These are phyloP conservation scores for Ploceus nigricollis DNA, from an alignment of 2,113 vertebrate genomes.

Conservation along the genomic window DNA sequence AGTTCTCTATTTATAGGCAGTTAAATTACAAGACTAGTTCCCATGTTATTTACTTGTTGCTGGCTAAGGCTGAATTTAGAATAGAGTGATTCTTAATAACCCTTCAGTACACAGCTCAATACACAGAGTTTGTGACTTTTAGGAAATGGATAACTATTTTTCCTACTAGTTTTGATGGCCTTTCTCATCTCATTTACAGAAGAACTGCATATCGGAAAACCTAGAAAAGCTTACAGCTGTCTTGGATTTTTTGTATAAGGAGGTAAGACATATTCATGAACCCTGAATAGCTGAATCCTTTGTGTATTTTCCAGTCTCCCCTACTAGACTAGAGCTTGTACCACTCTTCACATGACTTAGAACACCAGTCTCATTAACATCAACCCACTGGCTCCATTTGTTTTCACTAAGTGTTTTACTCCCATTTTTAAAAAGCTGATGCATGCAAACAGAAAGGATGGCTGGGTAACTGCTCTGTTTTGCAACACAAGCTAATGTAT, in stretches of 20 bases:
- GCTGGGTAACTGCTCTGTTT: not conserved
- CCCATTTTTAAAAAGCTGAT: not conserved
- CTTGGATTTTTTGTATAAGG: constrained; percentile 66
- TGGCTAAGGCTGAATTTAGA: not conserved
- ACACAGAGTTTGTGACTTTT: not conserved
- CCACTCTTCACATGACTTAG: not conserved
- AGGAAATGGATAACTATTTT: not conserved
- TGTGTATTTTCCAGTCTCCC: not conserved
- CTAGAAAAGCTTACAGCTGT: constrained; percentile 30
- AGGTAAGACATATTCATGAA: constrained; percentile 55
- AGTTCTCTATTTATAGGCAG: not conserved
- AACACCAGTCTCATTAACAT: not conserved
- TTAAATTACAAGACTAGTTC: not conserved
- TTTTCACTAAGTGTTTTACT: not conserved
- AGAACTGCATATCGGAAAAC: not conserved
- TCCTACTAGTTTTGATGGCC: not conserved
- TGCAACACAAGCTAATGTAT: not conserved
- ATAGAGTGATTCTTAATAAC: not conserved
- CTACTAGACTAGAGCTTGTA: not conserved
- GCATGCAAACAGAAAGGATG: not conserved
- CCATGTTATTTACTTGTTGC: not conserved
- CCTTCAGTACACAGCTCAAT: not conserved
- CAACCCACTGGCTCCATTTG: not conserved
- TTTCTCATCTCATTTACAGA: constrained; percentile 27
- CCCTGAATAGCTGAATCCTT: not conserved